Percentiles rank a stretch among this genome's conserved stretches.
Conservation (phyloP, 2,888 invertebrate genomes). For the Neoitamus cyanurus region DNA sequence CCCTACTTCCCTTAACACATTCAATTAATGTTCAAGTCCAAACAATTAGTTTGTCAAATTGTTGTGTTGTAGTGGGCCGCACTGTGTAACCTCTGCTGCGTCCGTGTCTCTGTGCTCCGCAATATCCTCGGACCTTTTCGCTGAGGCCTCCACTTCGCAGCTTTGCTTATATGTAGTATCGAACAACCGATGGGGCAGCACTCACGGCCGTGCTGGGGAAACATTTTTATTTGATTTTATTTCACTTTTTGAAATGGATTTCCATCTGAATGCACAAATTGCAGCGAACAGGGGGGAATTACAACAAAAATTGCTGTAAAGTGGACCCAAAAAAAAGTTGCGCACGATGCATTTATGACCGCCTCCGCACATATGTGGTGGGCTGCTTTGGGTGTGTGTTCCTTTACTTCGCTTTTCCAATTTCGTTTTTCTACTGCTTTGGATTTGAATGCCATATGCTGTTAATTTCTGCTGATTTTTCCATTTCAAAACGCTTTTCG, state of each 20-base stretch:
- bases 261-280: constrained; percentile 40
- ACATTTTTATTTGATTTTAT: constrained; percentile 39
- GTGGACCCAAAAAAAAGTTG: not conserved
- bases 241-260: constrained; percentile 42
- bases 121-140: not conserved
- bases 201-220: constrained; percentile 10
- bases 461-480: constrained; percentile 20
- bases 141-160: not conserved
- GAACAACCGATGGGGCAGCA: not conserved
- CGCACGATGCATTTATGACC: constrained; percentile 24
- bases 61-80: constrained; percentile 29
- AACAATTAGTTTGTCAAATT: constrained; percentile 41
- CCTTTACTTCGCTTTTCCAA: constrained; percentile 29
- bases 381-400: not conserved
- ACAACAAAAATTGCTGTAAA: constrained; percentile 29
- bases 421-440: constrained; percentile 20
- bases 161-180: not conserved
- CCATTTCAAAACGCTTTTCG: not conserved
- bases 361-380: not conserved
- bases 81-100: not conserved
- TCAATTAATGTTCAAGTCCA: constrained; percentile 42
- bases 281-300: constrained; percentile 22
- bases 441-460: constrained; percentile 35
- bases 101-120: not conserved
- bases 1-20: constrained; percentile 9